Evolutionary conservation across 2,888 invertebrate species (phyloP), one percentile per base, ranked within the genome.

Genomic region (Coecobrya sp.): DNA sequence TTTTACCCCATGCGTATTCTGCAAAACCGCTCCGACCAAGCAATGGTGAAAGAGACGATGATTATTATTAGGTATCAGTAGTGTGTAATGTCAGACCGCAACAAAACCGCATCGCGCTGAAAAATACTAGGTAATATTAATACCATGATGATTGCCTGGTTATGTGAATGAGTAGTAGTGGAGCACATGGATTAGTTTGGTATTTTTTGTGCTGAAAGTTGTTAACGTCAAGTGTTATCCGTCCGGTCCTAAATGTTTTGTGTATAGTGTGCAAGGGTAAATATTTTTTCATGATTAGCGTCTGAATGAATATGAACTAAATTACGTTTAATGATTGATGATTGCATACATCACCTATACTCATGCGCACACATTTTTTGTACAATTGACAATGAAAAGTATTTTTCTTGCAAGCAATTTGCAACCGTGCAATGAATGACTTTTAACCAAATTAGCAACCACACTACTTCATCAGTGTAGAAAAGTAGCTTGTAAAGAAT

Each of bases 191-290:
- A 55, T 10, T 65, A 19, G 82, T 59, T 10, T 65, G 36, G 82
- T 59, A 82, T 27, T 27, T 65, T 62, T 42, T 85, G 36, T 36
- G 42, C n/a, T 11, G 59, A 55, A 30, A 7, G 7, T n/a, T 79
- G 19, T 59, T 30, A 81, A 42, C 13, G 11, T 49, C 7, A 19
- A 65, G 2, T 8, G 7, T 7, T 27, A 81, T 27, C 30, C 81
- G 55, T 81, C 81, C 81, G 81, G 81, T 81, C 81, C 81, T 25
- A 30, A 27, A 27, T 81, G 25, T 13, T 1, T 59, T 19, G 19
- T 45, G n/a, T 42, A 11, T 42, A 73, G 36, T 36, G 36, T 7
- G 7, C 11, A 73, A 42, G 73, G 42, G 36, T 42, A 73, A 42
- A 42, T n/a, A n/a, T 45, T 73, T 36, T 70, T n/a, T n/a, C n/a